These are phyloP conservation scores for Pelusios castaneus DNA, from an alignment of 2,113 vertebrate genomes.

Conservation along the genomic window DNA sequence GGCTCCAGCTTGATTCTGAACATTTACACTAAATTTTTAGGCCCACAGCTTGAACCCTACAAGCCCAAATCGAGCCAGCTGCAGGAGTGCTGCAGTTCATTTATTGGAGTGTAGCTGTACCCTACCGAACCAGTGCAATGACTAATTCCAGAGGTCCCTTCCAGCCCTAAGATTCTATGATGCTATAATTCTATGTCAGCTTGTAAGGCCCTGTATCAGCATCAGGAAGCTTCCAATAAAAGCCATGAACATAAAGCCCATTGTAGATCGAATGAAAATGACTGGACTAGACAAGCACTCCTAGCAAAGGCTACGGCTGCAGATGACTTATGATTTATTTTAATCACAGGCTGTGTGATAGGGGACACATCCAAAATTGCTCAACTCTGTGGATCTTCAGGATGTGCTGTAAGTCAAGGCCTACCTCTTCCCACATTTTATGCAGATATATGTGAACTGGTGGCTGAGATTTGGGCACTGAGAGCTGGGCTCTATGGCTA, in stretches of 20 bases:
- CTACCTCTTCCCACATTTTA: not conserved
- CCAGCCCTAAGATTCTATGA: too few species aligned
- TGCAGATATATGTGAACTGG: not conserved
- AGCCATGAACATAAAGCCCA: not conserved
- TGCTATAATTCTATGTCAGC: not conserved
- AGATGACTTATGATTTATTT: not conserved
- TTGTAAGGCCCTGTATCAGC: not conserved
- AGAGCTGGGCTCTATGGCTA: not conserved
- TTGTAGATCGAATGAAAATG: not conserved
- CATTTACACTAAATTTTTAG: not conserved
- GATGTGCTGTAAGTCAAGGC: not conserved
- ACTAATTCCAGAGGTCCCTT: too few species aligned
- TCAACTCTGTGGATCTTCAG: not conserved
- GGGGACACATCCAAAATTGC: not conserved
- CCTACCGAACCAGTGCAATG: not conserved
- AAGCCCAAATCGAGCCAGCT: not conserved
- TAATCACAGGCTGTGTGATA: rapidly evolving
- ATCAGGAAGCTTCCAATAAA: not conserved
- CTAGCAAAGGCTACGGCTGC: not conserved
- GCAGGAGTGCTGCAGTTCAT: not conserved
- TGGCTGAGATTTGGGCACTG: not conserved
- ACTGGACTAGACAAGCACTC: not conserved
- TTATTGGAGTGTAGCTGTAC: not conserved
- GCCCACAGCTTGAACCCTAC: not conserved
- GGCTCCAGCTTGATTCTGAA: not conserved